Evolutionary conservation across 1,140 invertebrate species (phyloP).

Genomic region (Helicoverpa armigera): DNA sequence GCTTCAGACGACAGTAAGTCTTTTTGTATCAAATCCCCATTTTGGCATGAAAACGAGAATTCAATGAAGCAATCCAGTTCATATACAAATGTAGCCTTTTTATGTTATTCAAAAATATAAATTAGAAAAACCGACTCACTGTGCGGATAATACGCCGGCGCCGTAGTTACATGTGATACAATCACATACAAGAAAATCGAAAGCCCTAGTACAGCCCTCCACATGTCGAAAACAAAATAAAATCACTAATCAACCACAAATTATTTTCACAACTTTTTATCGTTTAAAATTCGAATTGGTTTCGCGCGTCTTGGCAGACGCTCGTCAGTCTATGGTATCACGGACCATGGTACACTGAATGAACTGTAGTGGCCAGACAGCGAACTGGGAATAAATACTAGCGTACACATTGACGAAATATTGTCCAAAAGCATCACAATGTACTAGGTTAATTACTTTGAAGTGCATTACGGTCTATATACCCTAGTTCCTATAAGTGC

Average conservation of each 20-base stretch:
- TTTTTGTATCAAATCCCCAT: too few relatives aligned
- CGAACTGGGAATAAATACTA: slow-evolving; percentile 66
- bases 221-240: slow-evolving; percentile 46
- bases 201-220: slow-evolving; percentile 47
- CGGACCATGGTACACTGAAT: slow-evolving; percentile 62
- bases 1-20: too few relatives aligned
- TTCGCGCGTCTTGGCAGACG: slow-evolving; percentile 34
- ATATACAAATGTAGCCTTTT: too few relatives aligned
- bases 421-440: slow-evolving; percentile 19
- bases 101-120: not conserved
- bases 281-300: slow-evolving; percentile 26
- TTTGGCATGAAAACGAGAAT: too few relatives aligned
- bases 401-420: slow-evolving; percentile 41
- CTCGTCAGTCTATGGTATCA: slow-evolving; percentile 34
- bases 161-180: slow-evolving; percentile 49
- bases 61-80: too few relatives aligned
- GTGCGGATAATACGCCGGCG: slow-evolving; percentile 56
- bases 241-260: not conserved
- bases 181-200: slow-evolving; percentile 50
- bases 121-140: slow-evolving; percentile 47
- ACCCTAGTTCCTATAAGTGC: too few relatives aligned
- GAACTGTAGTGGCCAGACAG: slow-evolving; percentile 55
- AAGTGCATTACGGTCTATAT: slow-evolving; percentile 7
- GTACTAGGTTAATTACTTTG: slow-evolving; percentile 32
- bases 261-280: slow-evolving; percentile 6